Conservation (phyloP, 2,888 invertebrate genomes). For the Adelognathus sp. region DNA sequence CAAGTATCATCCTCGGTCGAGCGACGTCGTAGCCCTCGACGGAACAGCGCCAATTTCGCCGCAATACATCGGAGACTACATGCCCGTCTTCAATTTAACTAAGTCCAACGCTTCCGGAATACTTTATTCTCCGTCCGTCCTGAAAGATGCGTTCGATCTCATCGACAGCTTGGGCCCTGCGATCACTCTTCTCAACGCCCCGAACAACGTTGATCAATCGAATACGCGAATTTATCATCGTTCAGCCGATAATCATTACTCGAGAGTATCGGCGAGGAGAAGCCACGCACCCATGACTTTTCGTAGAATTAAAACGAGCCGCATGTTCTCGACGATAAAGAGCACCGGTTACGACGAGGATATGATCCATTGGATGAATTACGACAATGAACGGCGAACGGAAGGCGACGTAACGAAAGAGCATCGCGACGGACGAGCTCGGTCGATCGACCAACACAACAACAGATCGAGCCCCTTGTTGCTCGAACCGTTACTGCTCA, state of each 20-base stretch:
- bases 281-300: slow-evolving; percentile 65
- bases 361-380: slow-evolving; percentile 67
- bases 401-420: slow-evolving; percentile 1
- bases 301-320: slow-evolving; percentile 52
- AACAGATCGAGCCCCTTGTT: slow-evolving; percentile 80
- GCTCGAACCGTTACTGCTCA: slow-evolving; percentile 82
- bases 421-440: slow-evolving; percentile 27
- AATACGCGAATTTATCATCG: slow-evolving; percentile 71
- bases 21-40: neutral
- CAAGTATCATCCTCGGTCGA: slow-evolving; percentile 29
- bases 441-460: slow-evolving; percentile 61
- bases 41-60: neutral
- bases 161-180: slow-evolving; percentile 63
- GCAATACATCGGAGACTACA: slow-evolving; percentile 63
- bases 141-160: slow-evolving; percentile 66
- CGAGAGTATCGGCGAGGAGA: slow-evolving; percentile 68
- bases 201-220: slow-evolving; percentile 20
- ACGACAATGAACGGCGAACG: slow-evolving; percentile 58
- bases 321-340: slow-evolving; percentile 58
- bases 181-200: slow-evolving; percentile 61
- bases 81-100: slow-evolving; percentile 70
- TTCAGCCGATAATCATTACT: slow-evolving; percentile 60
- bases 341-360: slow-evolving; percentile 64
- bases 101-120: slow-evolving; percentile 72
- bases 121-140: slow-evolving; percentile 61